Percentiles rank a stretch among this genome's conserved stretches.
Evolutionary conservation across 2,888 invertebrate species (phyloP).

Genomic region (Brachyptera risi): DNA sequence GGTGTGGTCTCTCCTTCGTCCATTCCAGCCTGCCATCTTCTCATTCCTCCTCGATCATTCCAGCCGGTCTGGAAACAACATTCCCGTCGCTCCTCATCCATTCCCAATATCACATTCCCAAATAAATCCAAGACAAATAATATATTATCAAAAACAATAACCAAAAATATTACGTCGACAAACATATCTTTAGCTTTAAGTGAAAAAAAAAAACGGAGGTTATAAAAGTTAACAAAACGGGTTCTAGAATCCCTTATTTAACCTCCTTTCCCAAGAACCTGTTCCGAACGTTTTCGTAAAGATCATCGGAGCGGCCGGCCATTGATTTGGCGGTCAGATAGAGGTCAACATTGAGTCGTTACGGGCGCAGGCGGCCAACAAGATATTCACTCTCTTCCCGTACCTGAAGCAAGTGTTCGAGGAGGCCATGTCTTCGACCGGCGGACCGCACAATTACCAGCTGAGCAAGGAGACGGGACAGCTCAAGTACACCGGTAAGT

Average conservation of each 20-base stretch:
- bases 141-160: no score
- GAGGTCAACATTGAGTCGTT: slow-evolving; percentile 12
- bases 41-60: no score
- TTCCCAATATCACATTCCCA: no score
- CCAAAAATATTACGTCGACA: no score
- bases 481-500: slow-evolving; percentile 30
- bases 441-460: slow-evolving; percentile 15
- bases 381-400: slow-evolving; percentile 3
- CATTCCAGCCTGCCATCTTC: no score
- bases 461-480: slow-evolving; percentile 29
- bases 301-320: neutral
- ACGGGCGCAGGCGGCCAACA: slow-evolving; percentile 4
- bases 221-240: no score
- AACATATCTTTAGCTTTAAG: no score
- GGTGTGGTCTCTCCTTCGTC: no score
- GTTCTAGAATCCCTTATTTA: neutral
- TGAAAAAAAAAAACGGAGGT: no score
- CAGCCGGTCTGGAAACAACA: no score
- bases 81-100: no score
- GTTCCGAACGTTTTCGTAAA: neutral
- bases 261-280: neutral
- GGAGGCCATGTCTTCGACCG: slow-evolving; percentile 6
- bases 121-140: no score
- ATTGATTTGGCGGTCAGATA: neutral
- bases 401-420: slow-evolving; percentile 1